Evolutionary conservation across 2,113 vertebrate species (phyloP).

Genomic region (Spilogale gracilis): DNA sequence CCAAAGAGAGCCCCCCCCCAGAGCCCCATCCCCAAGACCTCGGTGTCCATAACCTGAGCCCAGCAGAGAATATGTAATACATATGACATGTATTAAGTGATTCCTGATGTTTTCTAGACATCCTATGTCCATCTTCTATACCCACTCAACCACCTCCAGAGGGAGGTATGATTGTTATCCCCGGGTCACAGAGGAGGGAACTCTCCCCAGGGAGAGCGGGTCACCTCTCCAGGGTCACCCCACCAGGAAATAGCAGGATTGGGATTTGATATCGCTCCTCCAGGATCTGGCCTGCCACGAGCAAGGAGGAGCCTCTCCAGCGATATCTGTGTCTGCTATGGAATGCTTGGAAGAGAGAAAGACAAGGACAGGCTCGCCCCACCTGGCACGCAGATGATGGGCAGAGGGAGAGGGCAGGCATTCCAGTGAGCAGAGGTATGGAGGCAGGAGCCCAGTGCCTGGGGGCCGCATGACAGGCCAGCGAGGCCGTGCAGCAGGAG

Average conservation of each 20-base stretch:
- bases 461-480: background rate
- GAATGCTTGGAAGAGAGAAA: background rate
- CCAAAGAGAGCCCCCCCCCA: background rate
- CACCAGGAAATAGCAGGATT: background rate
- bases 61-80: background rate
- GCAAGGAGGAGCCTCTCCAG: background rate
- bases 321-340: background rate
- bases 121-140: background rate
- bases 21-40: background rate
- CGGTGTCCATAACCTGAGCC: background rate
- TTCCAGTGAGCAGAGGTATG: background rate
- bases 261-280: background rate
- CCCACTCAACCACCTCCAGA: background rate
- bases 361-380: background rate
- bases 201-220: background rate
- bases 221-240: background rate
- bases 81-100: background rate
- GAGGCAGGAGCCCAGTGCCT: background rate
- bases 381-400: background rate
- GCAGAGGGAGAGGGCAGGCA: background rate
- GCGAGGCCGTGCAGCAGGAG: background rate
- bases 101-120: background rate
- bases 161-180: background rate
- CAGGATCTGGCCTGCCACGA: background rate
- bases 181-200: background rate